Conservation (phyloP, 2,888 invertebrate species). For the Sphinx pinastri region DNA sequence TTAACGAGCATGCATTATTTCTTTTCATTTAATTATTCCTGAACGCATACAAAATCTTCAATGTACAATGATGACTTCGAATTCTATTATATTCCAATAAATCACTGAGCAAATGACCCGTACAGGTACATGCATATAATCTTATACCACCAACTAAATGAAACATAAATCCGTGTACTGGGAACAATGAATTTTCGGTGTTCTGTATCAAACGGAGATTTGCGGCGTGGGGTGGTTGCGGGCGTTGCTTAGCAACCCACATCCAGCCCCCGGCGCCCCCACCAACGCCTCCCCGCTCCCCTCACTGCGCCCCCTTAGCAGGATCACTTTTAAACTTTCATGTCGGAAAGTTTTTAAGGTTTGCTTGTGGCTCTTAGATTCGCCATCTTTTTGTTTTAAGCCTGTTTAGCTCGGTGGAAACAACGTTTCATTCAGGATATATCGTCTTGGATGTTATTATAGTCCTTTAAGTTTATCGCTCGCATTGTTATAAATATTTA, state of each 20-base stretch:
- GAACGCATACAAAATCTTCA: too few species aligned
- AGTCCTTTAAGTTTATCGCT: background rate
- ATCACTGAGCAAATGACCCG: too few species aligned
- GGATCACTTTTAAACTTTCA: slow-evolving; percentile 84
- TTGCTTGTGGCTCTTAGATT: slow-evolving; percentile 78
- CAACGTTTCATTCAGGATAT: slow-evolving; percentile 30
- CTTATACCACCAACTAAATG: slow-evolving; percentile 35
- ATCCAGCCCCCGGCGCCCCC: slow-evolving; percentile 41
- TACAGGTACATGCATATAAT: background rate
- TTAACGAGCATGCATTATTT: too few species aligned
- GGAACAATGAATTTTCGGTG: slow-evolving; percentile 76
- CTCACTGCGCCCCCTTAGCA: slow-evolving; percentile 49
- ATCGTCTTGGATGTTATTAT: background rate
- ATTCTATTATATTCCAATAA: too few species aligned
- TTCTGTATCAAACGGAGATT: slow-evolving; percentile 77
- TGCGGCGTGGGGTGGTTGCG: slow-evolving; percentile 70
- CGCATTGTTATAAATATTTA: background rate
- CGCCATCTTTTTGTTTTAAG: slow-evolving; percentile 76
- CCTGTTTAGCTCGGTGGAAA: slow-evolving; percentile 62
- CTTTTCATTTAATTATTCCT: too few species aligned
- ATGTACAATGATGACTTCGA: too few species aligned
- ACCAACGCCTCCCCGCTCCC: slow-evolving; percentile 43
- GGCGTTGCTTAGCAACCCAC: slow-evolving; percentile 75
- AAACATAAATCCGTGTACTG: slow-evolving; percentile 58
- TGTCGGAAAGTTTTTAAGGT: slow-evolving; percentile 82